phyloP scores from a whole-genome alignment of 2,888 invertebrate genomes.

The Drosophila parthenogenetica region DNA sequence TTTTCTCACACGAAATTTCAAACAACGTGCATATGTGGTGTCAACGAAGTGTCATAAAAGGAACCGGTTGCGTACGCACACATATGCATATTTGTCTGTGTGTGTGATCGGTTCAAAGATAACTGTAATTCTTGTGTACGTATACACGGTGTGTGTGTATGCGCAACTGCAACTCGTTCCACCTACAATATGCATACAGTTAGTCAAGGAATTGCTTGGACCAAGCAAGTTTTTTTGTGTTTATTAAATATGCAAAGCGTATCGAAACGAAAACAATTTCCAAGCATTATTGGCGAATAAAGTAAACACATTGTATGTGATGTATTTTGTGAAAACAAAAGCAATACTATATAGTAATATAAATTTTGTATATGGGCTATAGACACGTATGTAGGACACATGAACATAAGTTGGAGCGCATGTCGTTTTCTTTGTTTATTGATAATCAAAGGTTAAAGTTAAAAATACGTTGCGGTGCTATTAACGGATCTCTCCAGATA shows the following conservation, averaged over 20 bases:
- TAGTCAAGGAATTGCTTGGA: not conserved
- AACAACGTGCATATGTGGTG: conserved; percentile 3
- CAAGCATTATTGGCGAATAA: too few relatives aligned
- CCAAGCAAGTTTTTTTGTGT: too few relatives aligned
- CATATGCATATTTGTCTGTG: not conserved
- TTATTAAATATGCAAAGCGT: too few relatives aligned
- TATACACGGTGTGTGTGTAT: not conserved
- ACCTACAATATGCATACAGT: conserved; percentile 2
- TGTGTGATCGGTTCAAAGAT: not conserved
- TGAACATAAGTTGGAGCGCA: too few relatives aligned
- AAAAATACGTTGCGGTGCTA: not conserved
- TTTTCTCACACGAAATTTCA: conserved; percentile 5
- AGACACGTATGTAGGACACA: too few relatives aligned
- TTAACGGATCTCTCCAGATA: not conserved
- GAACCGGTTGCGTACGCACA: conserved; percentile 28
- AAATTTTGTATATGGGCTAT: too few relatives aligned
- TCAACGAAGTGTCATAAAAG: conserved; percentile 14
- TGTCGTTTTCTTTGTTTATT: too few relatives aligned
- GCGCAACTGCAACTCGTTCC: conserved; percentile 1
- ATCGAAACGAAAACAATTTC: too few relatives aligned
- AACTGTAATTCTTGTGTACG: not conserved
- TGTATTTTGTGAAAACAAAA: too few relatives aligned
- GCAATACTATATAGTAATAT: too few relatives aligned
- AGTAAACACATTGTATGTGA: too few relatives aligned
- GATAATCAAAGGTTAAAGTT: not conserved